phyloP scores from a whole-genome alignment of 2,888 invertebrate genomes.

The Cantharis lateralis region DNA sequence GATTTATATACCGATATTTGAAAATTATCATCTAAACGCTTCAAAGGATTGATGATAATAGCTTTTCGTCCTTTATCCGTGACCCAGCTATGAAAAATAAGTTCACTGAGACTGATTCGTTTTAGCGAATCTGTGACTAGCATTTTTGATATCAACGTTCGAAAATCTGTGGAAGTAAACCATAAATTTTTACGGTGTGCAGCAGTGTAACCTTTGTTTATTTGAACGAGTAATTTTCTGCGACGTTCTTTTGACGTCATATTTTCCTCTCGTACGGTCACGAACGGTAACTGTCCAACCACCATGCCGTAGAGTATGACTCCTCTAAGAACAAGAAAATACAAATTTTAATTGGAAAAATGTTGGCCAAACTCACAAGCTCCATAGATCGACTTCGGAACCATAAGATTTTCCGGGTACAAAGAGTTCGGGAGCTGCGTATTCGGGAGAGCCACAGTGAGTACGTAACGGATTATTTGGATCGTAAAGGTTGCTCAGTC shows the following conservation, averaged over 20 bases:
- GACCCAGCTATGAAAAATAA: slow-evolving; percentile 65
- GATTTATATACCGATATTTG: slow-evolving; percentile 23
- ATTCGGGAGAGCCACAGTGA: slow-evolving; percentile 80
- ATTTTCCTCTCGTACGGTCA: slow-evolving; percentile 46
- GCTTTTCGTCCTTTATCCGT: slow-evolving; percentile 58
- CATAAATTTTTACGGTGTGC: slow-evolving; percentile 62
- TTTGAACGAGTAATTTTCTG: slow-evolving; percentile 66
- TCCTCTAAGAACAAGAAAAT: slow-evolving; percentile 59
- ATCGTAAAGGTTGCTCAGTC: slow-evolving; percentile 71
- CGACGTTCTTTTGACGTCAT: slow-evolving; percentile 62
- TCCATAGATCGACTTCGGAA: slow-evolving; percentile 80
- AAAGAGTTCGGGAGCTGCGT: slow-evolving; percentile 79
- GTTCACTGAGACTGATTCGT: slow-evolving; percentile 63
- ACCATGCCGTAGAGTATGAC: slow-evolving; percentile 78
- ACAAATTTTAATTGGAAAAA: neutral
- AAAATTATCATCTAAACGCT: slow-evolving; percentile 49
- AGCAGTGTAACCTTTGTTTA: slow-evolving; percentile 67
- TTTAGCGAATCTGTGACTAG: slow-evolving; percentile 61
- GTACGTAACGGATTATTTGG: slow-evolving; percentile 67
- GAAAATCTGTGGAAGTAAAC: slow-evolving; percentile 55
- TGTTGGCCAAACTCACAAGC: slow-evolving; percentile 61
- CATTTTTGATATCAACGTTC: slow-evolving; percentile 59
- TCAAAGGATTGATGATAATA: slow-evolving; percentile 59
- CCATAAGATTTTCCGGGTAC: slow-evolving; percentile 71
- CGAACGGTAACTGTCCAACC: slow-evolving; percentile 72